A percentile compares a stretch with the other conserved stretches of the same genome.
Evolutionary conservation across 2,797 vertebrate genomes (phyloP).

Genomic region (Podarcis lilfordi): DNA sequence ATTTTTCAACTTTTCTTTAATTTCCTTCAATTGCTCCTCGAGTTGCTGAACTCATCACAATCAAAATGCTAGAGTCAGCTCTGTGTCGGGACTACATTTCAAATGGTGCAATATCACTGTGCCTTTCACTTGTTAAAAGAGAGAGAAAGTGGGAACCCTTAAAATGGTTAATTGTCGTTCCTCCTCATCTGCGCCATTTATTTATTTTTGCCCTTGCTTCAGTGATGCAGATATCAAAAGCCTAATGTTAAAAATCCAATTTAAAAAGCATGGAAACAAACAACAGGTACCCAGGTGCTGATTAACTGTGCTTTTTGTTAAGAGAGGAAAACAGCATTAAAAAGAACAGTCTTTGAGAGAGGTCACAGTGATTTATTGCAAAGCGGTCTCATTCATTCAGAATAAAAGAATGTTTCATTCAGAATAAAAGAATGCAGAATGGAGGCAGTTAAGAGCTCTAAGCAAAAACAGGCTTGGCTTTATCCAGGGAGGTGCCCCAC

Average conservation of each 20-base stretch:
- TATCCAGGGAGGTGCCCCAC: too few species aligned
- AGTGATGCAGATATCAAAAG: constrained; percentile 53
- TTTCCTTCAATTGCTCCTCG: constrained; percentile 61
- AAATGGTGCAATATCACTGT: constrained; percentile 58
- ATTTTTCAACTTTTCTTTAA: constrained; percentile 59
- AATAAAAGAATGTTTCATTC: background rate
- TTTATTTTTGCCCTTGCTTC: constrained; percentile 39
- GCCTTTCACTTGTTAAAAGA: constrained; percentile 38
- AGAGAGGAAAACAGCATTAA: background rate
- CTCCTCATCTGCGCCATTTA: constrained; percentile 25
- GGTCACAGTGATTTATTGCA: background rate
- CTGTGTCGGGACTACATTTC: constrained; percentile 39
- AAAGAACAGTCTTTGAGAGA: constrained; percentile 7
- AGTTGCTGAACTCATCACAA: constrained; percentile 73
- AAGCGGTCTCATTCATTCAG: background rate
- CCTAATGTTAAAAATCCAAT: constrained; percentile 58
- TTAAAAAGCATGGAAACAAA: constrained; percentile 56
- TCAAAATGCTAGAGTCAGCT: constrained; percentile 68
- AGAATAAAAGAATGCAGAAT: background rate
- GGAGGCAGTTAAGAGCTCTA: background rate
- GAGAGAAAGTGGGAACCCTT: constrained; percentile 38
- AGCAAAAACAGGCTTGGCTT: background rate
- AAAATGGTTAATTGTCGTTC: constrained; percentile 63
- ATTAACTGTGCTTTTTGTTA: constrained; percentile 10
- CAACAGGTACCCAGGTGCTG: constrained; percentile 24